Percentiles rank a stretch among this genome's conserved stretches.
Evolutionary conservation across 2,888 invertebrate species (phyloP).

Genomic region (Noctua comes): DNA sequence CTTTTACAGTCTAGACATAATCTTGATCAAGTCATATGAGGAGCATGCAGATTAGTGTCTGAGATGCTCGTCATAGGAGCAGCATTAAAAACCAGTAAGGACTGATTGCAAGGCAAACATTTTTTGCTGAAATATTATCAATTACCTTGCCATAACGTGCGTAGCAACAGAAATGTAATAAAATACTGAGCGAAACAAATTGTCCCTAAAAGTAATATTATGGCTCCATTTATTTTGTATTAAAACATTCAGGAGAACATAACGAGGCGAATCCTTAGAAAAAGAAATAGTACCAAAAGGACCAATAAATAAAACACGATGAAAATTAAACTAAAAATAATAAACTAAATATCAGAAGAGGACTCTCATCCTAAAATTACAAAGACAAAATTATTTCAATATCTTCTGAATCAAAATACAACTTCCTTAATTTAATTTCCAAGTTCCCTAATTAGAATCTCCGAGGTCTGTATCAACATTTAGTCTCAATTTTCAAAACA

Average conservation of each 20-base stretch:
- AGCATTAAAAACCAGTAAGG: background rate
- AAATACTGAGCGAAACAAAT: slow-evolving; percentile 1
- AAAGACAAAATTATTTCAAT: slow-evolving; percentile 18
- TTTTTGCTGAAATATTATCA: background rate
- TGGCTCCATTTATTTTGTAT: background rate
- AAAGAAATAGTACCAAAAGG: background rate
- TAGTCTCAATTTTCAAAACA: slow-evolving; percentile 41
- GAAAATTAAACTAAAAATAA: background rate
- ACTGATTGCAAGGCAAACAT: background rate
- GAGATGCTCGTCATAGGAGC: background rate
- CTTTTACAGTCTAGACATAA: background rate
- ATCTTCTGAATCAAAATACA: slow-evolving; percentile 18
- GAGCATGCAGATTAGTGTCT: background rate
- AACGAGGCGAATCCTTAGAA: background rate
- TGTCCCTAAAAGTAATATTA: background rate
- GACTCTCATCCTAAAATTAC: background rate
- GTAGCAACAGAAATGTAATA: background rate
- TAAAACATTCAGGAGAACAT: background rate
- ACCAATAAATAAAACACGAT: background rate
- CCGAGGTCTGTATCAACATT: slow-evolving; percentile 30
- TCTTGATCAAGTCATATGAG: background rate
- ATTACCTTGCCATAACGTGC: background rate
- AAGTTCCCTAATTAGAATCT: slow-evolving; percentile 45
- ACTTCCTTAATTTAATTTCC: slow-evolving; percentile 40
- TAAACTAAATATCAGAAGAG: background rate